Conservation (phyloP, 23 tunicate genomes). For the Halocynthia roretzi region DNA sequence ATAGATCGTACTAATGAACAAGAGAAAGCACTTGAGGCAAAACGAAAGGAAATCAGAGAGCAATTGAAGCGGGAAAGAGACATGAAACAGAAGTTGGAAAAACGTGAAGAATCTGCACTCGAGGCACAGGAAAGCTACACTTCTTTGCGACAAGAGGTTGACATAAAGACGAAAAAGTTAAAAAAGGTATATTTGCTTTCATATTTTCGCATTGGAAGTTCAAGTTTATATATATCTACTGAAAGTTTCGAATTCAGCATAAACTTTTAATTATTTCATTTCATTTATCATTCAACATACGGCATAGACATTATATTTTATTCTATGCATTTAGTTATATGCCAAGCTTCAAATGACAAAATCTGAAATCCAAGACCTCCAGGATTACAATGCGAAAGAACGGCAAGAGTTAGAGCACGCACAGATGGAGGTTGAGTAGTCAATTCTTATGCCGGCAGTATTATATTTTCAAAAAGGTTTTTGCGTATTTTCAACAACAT, state of each 20-base stretch:
- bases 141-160: conserved; percentile 90
- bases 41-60: conserved; percentile 65
- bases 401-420: conserved; percentile 68
- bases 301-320: too few species aligned
- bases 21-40: conserved; percentile 82
- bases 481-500: not conserved
- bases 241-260: too few species aligned
- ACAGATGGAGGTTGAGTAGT: conserved; percentile 55
- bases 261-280: too few species aligned
- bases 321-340: conserved; percentile 37
- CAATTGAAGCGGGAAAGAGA: conserved; percentile 61
- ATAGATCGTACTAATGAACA: conserved; percentile 89
- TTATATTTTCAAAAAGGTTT: not conserved
- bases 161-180: conserved; percentile 67
- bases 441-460: not conserved
- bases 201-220: too few species aligned
- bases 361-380: conserved; percentile 68
- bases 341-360: conserved; percentile 60
- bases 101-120: conserved; percentile 66
- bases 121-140: conserved; percentile 82
- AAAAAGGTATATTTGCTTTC: conserved; percentile 57
- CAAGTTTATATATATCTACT: too few species aligned
- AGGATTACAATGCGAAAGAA: conserved; percentile 32
- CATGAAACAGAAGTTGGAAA: conserved; percentile 75
- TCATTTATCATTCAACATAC: too few species aligned